Base-by-base conservation (phyloP, 2,113 vertebrate species). In the Aplodontia rufa region DNA sequence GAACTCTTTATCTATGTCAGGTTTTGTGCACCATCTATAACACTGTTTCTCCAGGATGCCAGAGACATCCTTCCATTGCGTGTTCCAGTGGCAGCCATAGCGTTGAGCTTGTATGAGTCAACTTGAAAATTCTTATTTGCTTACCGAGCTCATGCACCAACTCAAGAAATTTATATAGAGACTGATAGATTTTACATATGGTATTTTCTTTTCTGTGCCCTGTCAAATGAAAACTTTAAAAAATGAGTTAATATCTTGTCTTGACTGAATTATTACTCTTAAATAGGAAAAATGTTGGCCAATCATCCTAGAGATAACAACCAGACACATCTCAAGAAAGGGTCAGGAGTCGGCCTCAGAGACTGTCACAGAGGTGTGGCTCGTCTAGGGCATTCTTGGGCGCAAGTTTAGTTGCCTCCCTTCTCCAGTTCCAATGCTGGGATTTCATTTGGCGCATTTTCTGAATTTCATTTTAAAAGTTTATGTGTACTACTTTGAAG, bases 201-300 rank as follows among this genome's bases (percentile, higher is more conserved):
- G 51, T 71, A 81, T 81, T 97, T 94, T 87, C 62, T 91, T 91
- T 93, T 95, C 78, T 79, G 19, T 88, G 93, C 53, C 55, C 60
- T 37, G 87, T 40, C 49, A 88, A 87, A 86, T 75, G 71, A 74
- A 76, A 32, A 37, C 47, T 95, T 90, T 88, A 78, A 95, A 45
- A 76, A 93, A 82, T 75, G 55, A 86, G 62, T 97, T 26, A 94
- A 79, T 69, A 49, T 55, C 17, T 78, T 24, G 40, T 93, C 64
- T 60, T 10, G 6, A 83, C 87, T 82, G 74, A 79, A 69, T 83
- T 94, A 82, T 72, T 91, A 85, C 37, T 89, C 91, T 96, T 47
- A 94, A 79, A 53, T 16, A 66, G 37, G 49, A 85, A 87, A 90
- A 72, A 19, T 49, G 20, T 20, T 37, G 13, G 20, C 53, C 13